Conservation (phyloP, 2,797 vertebrate genomes). For the Tamandua tetradactyla region DNA sequence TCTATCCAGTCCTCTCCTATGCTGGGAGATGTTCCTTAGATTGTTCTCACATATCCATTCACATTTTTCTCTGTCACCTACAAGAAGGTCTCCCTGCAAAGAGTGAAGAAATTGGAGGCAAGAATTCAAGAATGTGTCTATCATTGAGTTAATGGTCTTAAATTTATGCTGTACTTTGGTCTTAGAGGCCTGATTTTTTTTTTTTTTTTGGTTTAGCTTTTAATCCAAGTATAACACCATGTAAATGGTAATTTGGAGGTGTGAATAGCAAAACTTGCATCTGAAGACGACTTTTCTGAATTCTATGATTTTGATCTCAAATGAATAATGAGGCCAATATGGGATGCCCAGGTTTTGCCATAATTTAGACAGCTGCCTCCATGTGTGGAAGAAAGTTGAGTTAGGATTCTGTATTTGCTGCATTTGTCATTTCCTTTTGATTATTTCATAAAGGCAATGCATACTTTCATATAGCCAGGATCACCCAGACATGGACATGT, state of each 20-base stretch:
- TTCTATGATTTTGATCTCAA: conserved; percentile 32
- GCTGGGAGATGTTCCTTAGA: neutral
- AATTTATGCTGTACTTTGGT: neutral
- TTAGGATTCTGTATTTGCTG: neutral
- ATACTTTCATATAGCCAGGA: neutral
- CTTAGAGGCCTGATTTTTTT: neutral
- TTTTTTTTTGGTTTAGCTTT: neutral
- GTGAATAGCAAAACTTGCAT: neutral
- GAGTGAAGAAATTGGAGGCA: neutral
- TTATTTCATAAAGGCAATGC: neutral
- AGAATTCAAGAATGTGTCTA: neutral
- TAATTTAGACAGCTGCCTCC: conserved; percentile 22
- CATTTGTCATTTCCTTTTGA: neutral
- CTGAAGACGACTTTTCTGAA: neutral
- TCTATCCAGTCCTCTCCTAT: neutral
- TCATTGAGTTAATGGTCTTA: neutral
- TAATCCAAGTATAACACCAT: neutral
- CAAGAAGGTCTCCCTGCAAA: neutral
- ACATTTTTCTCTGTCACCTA: neutral
- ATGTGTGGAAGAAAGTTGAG: neutral
- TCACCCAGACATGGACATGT: neutral
- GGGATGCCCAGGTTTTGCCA: neutral
- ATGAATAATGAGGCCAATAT: conserved; percentile 5
- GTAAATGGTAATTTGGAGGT: neutral
- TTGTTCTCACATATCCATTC: neutral